Percentiles rank a stretch among this genome's conserved stretches.
Evolutionary conservation across 2,888 invertebrate genomes (phyloP).

Genomic region (Noctua janthe): DNA sequence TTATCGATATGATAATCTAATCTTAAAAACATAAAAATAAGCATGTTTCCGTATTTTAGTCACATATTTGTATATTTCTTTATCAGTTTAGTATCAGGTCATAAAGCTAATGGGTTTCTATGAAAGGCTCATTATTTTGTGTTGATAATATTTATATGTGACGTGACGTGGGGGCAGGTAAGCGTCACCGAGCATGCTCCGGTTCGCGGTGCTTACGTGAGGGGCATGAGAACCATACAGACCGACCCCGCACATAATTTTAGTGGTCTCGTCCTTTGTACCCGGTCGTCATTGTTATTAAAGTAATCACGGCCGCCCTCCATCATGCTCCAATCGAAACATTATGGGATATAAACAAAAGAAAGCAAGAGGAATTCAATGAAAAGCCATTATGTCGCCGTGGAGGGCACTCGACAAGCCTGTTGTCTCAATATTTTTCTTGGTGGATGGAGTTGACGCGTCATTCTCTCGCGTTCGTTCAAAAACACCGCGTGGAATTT

Average conservation of each 20-base stretch:
- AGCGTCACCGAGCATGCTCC: constrained; percentile 77
- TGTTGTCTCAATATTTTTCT: constrained; percentile 91
- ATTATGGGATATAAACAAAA: constrained; percentile 90
- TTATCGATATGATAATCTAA: constrained; percentile 63
- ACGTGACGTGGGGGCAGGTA: constrained; percentile 82
- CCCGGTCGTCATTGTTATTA: constrained; percentile 88
- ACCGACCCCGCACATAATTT: constrained; percentile 88
- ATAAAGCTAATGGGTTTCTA: constrained; percentile 82
- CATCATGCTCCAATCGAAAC: constrained; percentile 89
- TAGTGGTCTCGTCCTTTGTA: constrained; percentile 87
- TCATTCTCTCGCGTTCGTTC: constrained; percentile 86
- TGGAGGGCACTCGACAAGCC: constrained; percentile 84
- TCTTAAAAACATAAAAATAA: constrained; percentile 44
- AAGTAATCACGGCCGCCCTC: constrained; percentile 89
- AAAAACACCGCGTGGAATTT: constrained; percentile 88
- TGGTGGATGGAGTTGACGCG: constrained; percentile 87
- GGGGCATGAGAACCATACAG: constrained; percentile 86
- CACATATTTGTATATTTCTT: constrained; percentile 66
- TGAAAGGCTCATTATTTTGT: constrained; percentile 86
- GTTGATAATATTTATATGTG: constrained; percentile 87
- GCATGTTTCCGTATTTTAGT: constrained; percentile 62
- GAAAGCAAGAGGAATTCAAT: constrained; percentile 89
- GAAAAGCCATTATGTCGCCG: constrained; percentile 90
- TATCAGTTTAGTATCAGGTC: constrained; percentile 74
- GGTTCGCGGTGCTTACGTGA: constrained; percentile 81